Evolutionary conservation across 1,140 invertebrate species (phyloP), one percentile per base, ranked within the genome.

Genomic region (Drosophila mauritiana): DNA sequence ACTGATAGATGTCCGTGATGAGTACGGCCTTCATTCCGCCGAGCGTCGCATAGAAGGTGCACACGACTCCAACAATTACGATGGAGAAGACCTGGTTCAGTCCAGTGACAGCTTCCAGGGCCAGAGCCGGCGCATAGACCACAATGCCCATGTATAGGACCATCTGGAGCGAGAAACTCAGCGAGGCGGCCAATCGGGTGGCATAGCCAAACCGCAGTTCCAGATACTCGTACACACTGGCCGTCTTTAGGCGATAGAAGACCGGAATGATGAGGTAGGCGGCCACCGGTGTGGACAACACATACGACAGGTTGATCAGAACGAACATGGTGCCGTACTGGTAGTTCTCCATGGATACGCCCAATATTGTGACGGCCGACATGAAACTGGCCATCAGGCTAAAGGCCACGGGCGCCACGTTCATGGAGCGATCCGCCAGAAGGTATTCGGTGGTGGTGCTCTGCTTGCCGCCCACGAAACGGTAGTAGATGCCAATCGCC

Each of bases 361-460:
- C 98, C 20, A 99, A 93, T 42, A 99, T 92, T 1, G 97, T 98
- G 17, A 98, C 95, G 11, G 98, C 97, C 0, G 97, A 98, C 96
- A 99, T 98, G 86, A 99, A 98, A 42, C 97, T 98, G 8, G 98
- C 97, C 95, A 98, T 97, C 1, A 98, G 92, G 13, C 96, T 97
- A 62, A 98, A 96, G 2, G 96, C 96, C 0, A 98, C 97, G 0
- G 97, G 97, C 1, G 94, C 84, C 53, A 97, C 93, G 15, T 74
- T 59, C 88, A 92, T 92, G 0, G 75, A 79, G 2, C 91, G 81
- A 42, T 86, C 82, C 0, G 91, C 92, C 27, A 92, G 61, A 3
- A 92, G 55, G 59, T 78, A 92, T 34, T 91, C 91, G 22, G 75
- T 94, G 37, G 95, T 95, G 1, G 97, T 98, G 93, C 96, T 97